These are phyloP conservation scores for Octonoba sinensis DNA, from an alignment of 2,888 invertebrate species.

Conservation along the genomic window DNA sequence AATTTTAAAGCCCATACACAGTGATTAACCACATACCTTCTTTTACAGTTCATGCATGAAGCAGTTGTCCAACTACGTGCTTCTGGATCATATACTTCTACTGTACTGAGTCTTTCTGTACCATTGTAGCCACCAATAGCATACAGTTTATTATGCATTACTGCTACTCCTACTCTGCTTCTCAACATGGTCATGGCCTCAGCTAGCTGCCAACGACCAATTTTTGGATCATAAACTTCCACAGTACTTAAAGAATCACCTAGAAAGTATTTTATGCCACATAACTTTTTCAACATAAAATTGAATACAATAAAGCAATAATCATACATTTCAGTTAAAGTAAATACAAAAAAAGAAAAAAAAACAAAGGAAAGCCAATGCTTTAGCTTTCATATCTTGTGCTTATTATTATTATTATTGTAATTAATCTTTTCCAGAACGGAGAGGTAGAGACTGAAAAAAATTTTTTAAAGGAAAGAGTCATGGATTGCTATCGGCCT, in stretches of 20 bases:
- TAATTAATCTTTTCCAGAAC: too few species aligned
- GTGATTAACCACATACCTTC: slow-evolving; percentile 76
- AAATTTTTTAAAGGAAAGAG: too few species aligned
- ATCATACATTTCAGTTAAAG: not conserved
- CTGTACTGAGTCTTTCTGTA: slow-evolving; percentile 83
- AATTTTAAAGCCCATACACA: too few species aligned
- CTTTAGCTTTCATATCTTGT: too few species aligned
- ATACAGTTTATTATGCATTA: slow-evolving; percentile 78
- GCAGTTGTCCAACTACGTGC: slow-evolving; percentile 82
- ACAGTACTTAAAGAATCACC: slow-evolving; percentile 86
- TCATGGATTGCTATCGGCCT: too few species aligned
- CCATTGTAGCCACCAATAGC: slow-evolving; percentile 90
- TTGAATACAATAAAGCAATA: not conserved
- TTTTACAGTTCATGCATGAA: slow-evolving; percentile 83
- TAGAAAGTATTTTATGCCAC: slow-evolving; percentile 67
- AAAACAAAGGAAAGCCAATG: not conserved
- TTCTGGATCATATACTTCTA: slow-evolving; percentile 85
- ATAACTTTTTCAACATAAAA: not conserved
- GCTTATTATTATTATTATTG: too few species aligned
- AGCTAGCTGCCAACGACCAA: slow-evolving; percentile 80
- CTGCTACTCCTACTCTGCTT: slow-evolving; percentile 86
- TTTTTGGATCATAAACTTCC: slow-evolving; percentile 83
- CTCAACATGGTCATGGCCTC: slow-evolving; percentile 88
- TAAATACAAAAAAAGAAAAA: not conserved
- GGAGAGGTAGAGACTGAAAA: too few species aligned